phyloP scores from a whole-genome alignment of 2,113 vertebrate genomes.

The Cyanistes caeruleus region DNA sequence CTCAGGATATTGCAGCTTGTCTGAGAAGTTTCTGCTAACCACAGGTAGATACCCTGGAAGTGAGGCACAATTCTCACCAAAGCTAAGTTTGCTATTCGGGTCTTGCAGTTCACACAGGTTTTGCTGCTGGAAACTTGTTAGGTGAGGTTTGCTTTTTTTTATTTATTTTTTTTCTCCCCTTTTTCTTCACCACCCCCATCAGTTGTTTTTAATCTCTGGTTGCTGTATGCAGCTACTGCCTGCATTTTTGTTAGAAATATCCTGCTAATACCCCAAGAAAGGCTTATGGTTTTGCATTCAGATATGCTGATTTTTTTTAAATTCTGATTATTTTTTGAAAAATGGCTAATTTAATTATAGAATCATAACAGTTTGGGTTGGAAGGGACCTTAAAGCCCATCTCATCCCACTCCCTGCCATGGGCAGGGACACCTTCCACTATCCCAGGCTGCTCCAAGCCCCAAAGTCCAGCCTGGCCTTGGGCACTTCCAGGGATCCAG shows the following conservation, averaged over 20 bases:
- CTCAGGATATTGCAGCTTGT: neutral
- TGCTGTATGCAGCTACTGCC: neutral
- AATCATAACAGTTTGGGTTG: neutral
- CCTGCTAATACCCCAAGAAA: neutral
- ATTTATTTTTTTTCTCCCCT: accelerated
- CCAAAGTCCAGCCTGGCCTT: neutral
- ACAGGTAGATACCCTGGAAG: neutral
- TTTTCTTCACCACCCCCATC: neutral
- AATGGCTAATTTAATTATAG: accelerated
- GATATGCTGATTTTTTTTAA: neutral
- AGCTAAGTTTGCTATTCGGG: neutral
- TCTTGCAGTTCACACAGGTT: neutral
- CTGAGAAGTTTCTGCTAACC: neutral
- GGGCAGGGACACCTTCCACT: neutral
- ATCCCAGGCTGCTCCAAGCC: neutral
- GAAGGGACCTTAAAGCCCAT: neutral
- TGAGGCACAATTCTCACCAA: neutral
- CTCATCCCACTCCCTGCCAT: accelerated
- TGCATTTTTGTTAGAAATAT: neutral
- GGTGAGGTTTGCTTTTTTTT: neutral
- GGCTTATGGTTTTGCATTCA: neutral
- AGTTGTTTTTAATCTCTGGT: neutral
- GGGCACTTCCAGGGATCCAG: neutral
- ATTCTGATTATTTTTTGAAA: neutral
- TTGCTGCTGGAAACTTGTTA: neutral